phyloP scores from a whole-genome alignment of 2,888 invertebrate species.

The Plemyria rubiginata region DNA sequence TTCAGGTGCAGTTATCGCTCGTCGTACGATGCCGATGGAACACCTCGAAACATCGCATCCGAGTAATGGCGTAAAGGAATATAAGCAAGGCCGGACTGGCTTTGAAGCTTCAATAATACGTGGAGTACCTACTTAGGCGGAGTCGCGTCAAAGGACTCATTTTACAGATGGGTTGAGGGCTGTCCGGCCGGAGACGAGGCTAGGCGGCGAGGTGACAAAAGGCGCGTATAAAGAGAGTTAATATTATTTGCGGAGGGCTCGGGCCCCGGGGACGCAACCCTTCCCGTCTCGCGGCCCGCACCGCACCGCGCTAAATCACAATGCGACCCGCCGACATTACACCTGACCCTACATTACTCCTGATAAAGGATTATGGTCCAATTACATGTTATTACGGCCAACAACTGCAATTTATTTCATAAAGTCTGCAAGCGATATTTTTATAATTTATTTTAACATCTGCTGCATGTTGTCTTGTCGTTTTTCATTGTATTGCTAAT shows the following conservation, averaged over 20 bases:
- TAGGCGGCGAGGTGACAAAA: constrained; percentile 59
- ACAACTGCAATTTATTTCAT: constrained; percentile 20
- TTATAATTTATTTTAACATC: constrained; percentile 7
- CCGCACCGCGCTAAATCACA: constrained; percentile 49
- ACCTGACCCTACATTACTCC: constrained; percentile 56
- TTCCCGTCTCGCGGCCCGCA: constrained; percentile 37
- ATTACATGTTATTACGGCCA: constrained; percentile 48
- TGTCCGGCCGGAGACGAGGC: constrained; percentile 5
- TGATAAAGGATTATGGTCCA: constrained; percentile 58
- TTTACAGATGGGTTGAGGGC: constrained; percentile 54
- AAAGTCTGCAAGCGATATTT: constrained; percentile 6
- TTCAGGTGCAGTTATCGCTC: constrained; percentile 21
- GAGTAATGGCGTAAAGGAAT: constrained; percentile 7
- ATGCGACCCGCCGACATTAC: constrained; percentile 41
- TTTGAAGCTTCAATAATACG: constrained; percentile 52
- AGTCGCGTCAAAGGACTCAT: constrained; percentile 66
- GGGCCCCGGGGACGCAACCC: constrained; percentile 42
- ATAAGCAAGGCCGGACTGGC: constrained; percentile 29
- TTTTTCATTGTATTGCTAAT: background rate
- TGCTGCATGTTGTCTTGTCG: constrained; percentile 1
- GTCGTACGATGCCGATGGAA: background rate
- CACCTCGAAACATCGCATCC: background rate
- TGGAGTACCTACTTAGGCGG: constrained; percentile 47
- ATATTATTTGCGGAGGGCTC: constrained; percentile 63
- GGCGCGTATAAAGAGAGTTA: constrained; percentile 64